Conservation (phyloP, 1,140 invertebrate species). For the Drosophila sucinea region DNA sequence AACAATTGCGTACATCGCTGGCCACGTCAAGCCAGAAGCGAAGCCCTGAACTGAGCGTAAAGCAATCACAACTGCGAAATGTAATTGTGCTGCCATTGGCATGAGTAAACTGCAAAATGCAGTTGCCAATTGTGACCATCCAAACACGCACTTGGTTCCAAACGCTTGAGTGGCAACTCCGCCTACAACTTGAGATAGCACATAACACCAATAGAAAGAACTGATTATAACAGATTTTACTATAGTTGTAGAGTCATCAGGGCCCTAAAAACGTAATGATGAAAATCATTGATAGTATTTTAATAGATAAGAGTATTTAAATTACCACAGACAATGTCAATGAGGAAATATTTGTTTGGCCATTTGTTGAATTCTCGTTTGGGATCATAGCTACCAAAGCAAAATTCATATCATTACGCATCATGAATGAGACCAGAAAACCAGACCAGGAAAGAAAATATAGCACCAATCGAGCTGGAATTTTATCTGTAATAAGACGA, state of each 20-base stretch:
- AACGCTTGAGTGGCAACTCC: constrained; percentile 90
- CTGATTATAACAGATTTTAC: constrained; percentile 87
- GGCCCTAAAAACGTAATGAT: constrained; percentile 41
- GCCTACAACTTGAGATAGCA: constrained; percentile 88
- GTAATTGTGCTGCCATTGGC: constrained; percentile 86
- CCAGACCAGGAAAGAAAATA: constrained; percentile 89
- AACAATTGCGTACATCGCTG: constrained; percentile 92
- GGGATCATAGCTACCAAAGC: constrained; percentile 88
- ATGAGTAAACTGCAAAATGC: constrained; percentile 88
- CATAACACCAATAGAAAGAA: constrained; percentile 90
- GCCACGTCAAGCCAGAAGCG: constrained; percentile 92
- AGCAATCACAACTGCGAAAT: constrained; percentile 86
- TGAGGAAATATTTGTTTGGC: constrained; percentile 28
- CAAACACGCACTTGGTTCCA: constrained; percentile 91
- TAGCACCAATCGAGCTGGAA: constrained; percentile 87
- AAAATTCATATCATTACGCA: constrained; percentile 90
- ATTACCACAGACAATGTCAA: constrained; percentile 51
- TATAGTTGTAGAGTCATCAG: constrained; percentile 85
- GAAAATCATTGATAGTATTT: constrained; percentile 8
- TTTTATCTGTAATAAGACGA: constrained; percentile 67
- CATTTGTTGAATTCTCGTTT: constrained; percentile 39
- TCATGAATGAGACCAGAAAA: constrained; percentile 90
- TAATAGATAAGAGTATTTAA: neutral
- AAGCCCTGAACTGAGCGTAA: constrained; percentile 88
- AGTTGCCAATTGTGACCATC: constrained; percentile 88